phyloP scores from a whole-genome alignment of 2,113 vertebrate species.

The Leucopsar rothschildi region DNA sequence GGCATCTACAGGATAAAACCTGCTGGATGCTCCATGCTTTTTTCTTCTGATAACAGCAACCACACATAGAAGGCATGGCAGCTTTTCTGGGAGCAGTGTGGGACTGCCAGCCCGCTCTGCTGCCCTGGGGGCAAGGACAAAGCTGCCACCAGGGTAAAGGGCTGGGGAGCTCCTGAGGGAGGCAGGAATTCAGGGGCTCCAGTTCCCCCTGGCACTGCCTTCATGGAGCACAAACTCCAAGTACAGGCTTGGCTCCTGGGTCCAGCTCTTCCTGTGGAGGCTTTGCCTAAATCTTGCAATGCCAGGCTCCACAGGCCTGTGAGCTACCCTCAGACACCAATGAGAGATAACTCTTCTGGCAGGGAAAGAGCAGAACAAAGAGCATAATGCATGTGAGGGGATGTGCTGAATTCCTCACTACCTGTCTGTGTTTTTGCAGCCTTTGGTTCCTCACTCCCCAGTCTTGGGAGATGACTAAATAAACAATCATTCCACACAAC shows the following conservation, averaged over 20 bases:
- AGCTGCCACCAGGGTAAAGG: not conserved
- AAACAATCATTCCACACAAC: not conserved
- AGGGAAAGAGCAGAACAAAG: not conserved
- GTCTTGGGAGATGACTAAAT: not conserved
- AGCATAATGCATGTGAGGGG: not conserved
- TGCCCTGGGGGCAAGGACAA: not conserved
- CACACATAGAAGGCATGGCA: not conserved
- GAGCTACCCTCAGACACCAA: not conserved
- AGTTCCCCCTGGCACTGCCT: not conserved
- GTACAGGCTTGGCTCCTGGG: not conserved
- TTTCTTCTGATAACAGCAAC: not conserved
- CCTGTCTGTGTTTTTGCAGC: not conserved
- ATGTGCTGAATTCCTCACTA: not conserved
- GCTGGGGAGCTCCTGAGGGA: not conserved
- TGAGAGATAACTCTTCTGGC: not conserved
- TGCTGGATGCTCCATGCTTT: not conserved
- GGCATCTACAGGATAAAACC: not conserved
- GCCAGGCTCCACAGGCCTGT: not conserved
- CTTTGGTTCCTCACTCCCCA: not conserved
- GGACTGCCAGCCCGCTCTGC: not conserved
- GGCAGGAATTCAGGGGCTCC: not conserved
- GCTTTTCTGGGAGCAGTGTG: not conserved
- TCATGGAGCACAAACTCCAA: rapidly evolving
- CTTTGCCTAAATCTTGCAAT: not conserved
- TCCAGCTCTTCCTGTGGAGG: not conserved